Base-by-base conservation (phyloP, 2,113 vertebrate genomes). In the Melospiza melodia region DNA sequence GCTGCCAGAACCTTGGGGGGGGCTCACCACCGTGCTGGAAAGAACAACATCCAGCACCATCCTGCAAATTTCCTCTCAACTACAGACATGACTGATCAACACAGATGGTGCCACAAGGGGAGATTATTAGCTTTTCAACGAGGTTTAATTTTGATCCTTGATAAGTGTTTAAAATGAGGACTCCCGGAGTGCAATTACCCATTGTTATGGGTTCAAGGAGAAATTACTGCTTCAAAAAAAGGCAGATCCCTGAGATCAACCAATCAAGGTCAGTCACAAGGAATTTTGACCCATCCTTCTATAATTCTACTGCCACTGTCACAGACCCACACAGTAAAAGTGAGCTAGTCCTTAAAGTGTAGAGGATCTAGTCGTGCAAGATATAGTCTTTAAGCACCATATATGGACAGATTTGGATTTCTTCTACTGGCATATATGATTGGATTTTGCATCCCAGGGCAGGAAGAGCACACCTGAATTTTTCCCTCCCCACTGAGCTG, bases 111-210 rank as follows among this genome's bases (percentile, higher is more conserved):
- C 72, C 21, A 3, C 79, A 94, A 89, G 44, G 78, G 81, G 76
- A 96, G 87, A 88, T 91, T 95, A 95, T 95, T 92, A 95, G 77
- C 88, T 93, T 80, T 84, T 95, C 77, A 92, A 27, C 24, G 4
- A 49, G 67, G 55, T 87, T 96, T 94, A 89, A 97, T 95, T 97
- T 87, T 85, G 81, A 89, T 87, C 83, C 68, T 95, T 86, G 91
- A 18, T 69, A 94, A 95, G 46, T 74, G 86, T 79, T 96, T 90
- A 90, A 95, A 96, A 92, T 84, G 83, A 94, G 79, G 84, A 67
- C 27, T 74, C 79, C 39, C 71, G 88, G 81, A 83, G 89, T 37
- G 76, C 66, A 93, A 85, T 86, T 88, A 90, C 5, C 48, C 77
- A 93, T 43, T 86, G 74, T 69, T 84, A 87, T 5, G 44, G 83